These are phyloP conservation scores for Andinoacara biseriatus DNA, from an alignment of 2,113 vertebrate genomes.

Conservation along the genomic window DNA sequence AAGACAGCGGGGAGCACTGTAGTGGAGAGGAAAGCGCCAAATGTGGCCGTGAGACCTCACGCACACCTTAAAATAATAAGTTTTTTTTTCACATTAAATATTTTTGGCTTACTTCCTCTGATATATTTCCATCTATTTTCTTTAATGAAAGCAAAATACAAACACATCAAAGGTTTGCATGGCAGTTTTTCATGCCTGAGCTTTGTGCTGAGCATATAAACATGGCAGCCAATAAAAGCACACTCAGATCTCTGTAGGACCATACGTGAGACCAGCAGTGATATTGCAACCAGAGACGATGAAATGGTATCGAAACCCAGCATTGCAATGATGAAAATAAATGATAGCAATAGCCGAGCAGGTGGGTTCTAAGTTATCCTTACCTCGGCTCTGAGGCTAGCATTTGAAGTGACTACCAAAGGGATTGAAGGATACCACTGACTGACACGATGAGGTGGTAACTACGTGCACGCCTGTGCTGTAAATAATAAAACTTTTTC, in stretches of 20 bases:
- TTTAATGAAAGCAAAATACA: not conserved
- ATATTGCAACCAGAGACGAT: not conserved
- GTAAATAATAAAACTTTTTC: not conserved
- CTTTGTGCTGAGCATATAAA: not conserved
- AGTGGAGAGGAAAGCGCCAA: conserved; percentile 11
- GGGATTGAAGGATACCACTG: not conserved
- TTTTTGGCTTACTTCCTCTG: not conserved
- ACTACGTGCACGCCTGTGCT: not conserved
- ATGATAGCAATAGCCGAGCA: too few species aligned
- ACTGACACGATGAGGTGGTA: too few species aligned
- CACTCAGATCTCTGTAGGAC: not conserved
- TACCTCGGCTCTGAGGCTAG: not conserved
- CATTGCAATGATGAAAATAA: not conserved
- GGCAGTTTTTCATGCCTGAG: not conserved
- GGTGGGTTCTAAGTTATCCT: not conserved
- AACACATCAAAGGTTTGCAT: not conserved
- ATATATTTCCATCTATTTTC: not conserved
- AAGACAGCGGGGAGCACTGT: conserved; percentile 29
- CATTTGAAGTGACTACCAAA: not conserved
- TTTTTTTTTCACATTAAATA: not conserved
- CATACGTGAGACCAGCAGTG: not conserved
- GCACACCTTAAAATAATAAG: not conserved
- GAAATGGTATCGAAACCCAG: not conserved
- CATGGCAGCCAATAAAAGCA: not conserved
- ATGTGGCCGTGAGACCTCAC: not conserved